Base-by-base conservation (phyloP, 2,888 invertebrate genomes). In the Phasia obesa region DNA sequence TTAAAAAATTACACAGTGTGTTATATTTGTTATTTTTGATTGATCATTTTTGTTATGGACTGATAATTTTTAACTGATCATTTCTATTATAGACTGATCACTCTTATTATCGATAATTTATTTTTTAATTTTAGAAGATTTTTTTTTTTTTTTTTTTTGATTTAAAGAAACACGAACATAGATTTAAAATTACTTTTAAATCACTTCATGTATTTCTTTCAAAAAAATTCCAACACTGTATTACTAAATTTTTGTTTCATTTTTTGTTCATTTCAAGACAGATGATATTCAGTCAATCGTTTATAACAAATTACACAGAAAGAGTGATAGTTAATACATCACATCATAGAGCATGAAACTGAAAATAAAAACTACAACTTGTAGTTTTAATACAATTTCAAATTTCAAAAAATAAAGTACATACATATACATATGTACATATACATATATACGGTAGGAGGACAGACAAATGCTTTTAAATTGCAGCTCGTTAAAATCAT, bases 401-500 rank as follows among this genome's bases (percentile, higher is more conserved):
- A 47, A 64, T 65, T 65, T 74, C 9, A 23, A 17, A 65, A 65
- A 47, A 21, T 27, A 49, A 35, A 47, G 21, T n/a, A n/a, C n/a
- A n/a, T n/a, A n/a, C n/a, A n/a, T n/a, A n/a, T n/a, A n/a, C n/a
- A n/a, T n/a, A n/a, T n/a, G n/a, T n/a, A n/a, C n/a, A n/a, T n/a
- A n/a, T n/a, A n/a, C n/a, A 35, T 1, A 35, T 11, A 35, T 11
- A 27, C 27, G 27, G 27, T 3, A 31, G 21, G 23, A 25, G 55
- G 57, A 59, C 44, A 35, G 23, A 59, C 59, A 7, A 31, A 47
- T 25, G 6, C 47, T 44, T 49, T 62, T n/a, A 51, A 53, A 42
- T 62, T 44, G 21, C 21, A 73, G 53, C 62, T 73, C 31, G 62
- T 73, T 73, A 73, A 38, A 44, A 73, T 51, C 60, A 73, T 73